These are phyloP conservation scores for Myotis vivesi DNA, from an alignment of 2,797 vertebrate genomes.

Conservation along the genomic window DNA sequence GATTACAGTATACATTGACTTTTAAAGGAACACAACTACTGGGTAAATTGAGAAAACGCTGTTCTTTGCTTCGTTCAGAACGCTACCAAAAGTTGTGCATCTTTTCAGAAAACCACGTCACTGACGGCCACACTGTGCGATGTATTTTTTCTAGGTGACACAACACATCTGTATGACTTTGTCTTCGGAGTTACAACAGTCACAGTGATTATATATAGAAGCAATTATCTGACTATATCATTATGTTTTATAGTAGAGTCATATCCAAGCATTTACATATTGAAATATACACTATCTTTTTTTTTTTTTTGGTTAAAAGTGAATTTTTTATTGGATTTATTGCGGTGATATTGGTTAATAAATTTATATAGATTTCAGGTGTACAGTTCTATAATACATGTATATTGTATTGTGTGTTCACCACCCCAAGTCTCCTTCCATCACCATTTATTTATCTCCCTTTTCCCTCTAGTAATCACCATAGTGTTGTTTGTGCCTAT, in stretches of 20 bases:
- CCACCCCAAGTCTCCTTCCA: not conserved
- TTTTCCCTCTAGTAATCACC: not conserved
- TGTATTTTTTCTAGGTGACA: constrained; percentile 15
- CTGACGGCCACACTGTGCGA: fast-evolving
- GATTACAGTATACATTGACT: not conserved
- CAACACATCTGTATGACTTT: constrained; percentile 20
- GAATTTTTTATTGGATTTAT: not conserved
- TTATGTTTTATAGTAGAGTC: constrained; percentile 63
- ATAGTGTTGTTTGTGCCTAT: not conserved
- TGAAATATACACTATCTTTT: constrained; percentile 59
- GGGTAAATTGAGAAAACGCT: not conserved
- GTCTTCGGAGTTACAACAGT: not conserved
- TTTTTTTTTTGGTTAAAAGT: constrained; percentile 23
- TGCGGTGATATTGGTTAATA: not conserved
- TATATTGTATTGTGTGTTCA: not conserved
- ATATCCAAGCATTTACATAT: constrained; percentile 49
- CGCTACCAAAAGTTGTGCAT: not conserved
- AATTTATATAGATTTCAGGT: not conserved
- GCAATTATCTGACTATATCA: constrained; percentile 59
- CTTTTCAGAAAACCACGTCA: not conserved
- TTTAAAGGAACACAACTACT: not conserved
- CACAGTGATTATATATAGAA: constrained; percentile 44
- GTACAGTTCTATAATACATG: not conserved
- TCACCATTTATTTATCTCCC: not conserved
- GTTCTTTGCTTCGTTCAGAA: not conserved